Base-by-base conservation (phyloP, 2,888 invertebrate genomes). In the Cryptocephalus moraei region DNA sequence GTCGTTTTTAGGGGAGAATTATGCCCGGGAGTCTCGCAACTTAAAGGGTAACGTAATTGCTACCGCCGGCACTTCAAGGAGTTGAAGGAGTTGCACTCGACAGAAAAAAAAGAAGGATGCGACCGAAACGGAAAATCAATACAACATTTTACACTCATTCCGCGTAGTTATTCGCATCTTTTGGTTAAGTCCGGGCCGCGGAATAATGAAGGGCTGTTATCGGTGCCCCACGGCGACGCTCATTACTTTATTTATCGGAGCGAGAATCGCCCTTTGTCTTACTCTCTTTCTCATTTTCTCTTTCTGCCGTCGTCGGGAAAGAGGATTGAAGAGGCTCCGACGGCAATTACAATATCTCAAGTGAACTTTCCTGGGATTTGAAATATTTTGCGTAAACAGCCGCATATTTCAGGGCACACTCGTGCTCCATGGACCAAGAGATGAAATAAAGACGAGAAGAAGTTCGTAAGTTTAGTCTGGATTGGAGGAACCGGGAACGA, bases 181-280 rank as follows among this genome's bases (percentile, higher is more conserved):
- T 39, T 32, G 44, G 46, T 38, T 22, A 46, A 46, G 45, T 44
- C 48, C 51, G 48, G 44, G 40, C 36, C 34, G 47, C 31, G 14
- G 47, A 47, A 39, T 43, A 38, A 45, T 48, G 48, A 46, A 22
- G 45, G 48, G 44, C 46, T 43, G 48, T 45, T 50, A 50, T 47
- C 48, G 33, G 33, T 43, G 39, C 38, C 40, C 41, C 40, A 42
- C 47, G 47, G 47, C 47, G 46, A 12, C 43, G 46, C 50, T 53
- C 53, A 49, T 53, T 53, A 53, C 50, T 50, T 53, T 49, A 50
- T 50, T 50, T 49, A 50, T 49, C 45, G 50, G 45, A 50, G 53
- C 50, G 53, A 46, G 22, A 22, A 22, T 22, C 22, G 22, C 22
- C 22, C 39, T 36, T 36, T 11, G 41, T 38, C 49, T 49, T 53